A percentile compares a stretch with the other conserved stretches of the same genome.
phyloP scores from a whole-genome alignment of 92 coral and sea anemone species.

The Heliopora coerulea region DNA sequence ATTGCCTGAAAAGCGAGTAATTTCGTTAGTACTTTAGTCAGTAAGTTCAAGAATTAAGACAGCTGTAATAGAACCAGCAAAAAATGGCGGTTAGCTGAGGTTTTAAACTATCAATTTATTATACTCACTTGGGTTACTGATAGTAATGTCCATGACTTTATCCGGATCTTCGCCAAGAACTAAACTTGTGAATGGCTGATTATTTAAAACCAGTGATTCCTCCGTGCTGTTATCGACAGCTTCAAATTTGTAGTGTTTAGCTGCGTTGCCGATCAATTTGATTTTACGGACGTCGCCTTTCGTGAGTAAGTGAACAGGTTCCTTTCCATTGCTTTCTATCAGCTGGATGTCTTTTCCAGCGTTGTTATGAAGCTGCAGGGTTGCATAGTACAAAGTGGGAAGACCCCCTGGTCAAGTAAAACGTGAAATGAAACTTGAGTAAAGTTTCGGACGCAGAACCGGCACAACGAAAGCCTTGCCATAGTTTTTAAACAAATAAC shows the following conservation, averaged over 20 bases:
- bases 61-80: too few species aligned
- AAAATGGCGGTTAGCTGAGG: too few species aligned
- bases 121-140: slow-evolving; percentile 66
- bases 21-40: too few species aligned
- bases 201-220: slow-evolving; percentile 48
- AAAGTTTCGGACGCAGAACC: too few species aligned
- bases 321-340: slow-evolving; percentile 62
- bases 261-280: slow-evolving; percentile 19
- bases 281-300: slow-evolving; percentile 49
- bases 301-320: slow-evolving; percentile 66
- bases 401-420: slow-evolving; percentile 68
- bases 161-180: slow-evolving; percentile 63
- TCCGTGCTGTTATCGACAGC: slow-evolving; percentile 44
- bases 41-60: too few species aligned
- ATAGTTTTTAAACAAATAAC: too few species aligned
- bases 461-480: too few species aligned
- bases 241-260: slow-evolving; percentile 28
- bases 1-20: slow-evolving; percentile 49
- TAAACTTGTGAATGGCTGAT: slow-evolving; percentile 53
- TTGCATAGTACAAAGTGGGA: slow-evolving; percentile 67
- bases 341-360: slow-evolving; percentile 75
- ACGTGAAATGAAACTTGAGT: too few species aligned
- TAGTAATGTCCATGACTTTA: slow-evolving; percentile 62
- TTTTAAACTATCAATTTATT: not conserved
- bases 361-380: slow-evolving; percentile 71